Evolutionary conservation across 1,140 invertebrate species (phyloP), one percentile per base, ranked within the genome.

Genomic region (Drosophila orosa): DNA sequence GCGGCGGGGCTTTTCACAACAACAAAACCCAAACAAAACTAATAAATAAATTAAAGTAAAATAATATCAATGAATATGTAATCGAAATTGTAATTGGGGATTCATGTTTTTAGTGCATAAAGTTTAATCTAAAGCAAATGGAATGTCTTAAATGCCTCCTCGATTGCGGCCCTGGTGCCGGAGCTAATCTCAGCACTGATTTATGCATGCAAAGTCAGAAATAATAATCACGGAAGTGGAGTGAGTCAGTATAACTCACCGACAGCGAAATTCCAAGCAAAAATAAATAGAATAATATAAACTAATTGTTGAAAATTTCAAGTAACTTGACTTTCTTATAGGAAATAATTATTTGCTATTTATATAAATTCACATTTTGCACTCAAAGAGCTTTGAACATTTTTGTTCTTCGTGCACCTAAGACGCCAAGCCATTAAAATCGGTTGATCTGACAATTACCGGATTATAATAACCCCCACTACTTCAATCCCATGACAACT

Each of bases 201-300:
- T 83, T 80, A 85, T 83, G 76, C 66, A 84, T 85, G 77, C 71
- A 73, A 77, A 81, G 60, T 42, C 50, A 65, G 60, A 61, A 60
- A 76, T 68, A 76, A 60, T 60, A 65, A 73, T 79, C 60, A 19
- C 80, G 78, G 78, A 81, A 86, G 61, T 60, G 48, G 58, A 78
- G 63, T 81, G 74, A 86, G 74, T 86, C 71, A 81, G 74, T 78
- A 45, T 9, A 71, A 54, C 52, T 79, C 40, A 50, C 39, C 19
- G 19, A 39, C 31, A 60, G 19, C 31, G 22, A 60, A 37, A 37
- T 65, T 54, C n/a, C 54, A 8, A 7, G 6, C 19, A 19, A 54
- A 31, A 50, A 61, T 24, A 9, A 24, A 22, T 22, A 33, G 4
- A 33, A 54, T 33, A 57, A 56, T n/a, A 55, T 42, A 15, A 27